Conservation (phyloP, 2,888 invertebrate species). For the Coelopa pilipes region DNA sequence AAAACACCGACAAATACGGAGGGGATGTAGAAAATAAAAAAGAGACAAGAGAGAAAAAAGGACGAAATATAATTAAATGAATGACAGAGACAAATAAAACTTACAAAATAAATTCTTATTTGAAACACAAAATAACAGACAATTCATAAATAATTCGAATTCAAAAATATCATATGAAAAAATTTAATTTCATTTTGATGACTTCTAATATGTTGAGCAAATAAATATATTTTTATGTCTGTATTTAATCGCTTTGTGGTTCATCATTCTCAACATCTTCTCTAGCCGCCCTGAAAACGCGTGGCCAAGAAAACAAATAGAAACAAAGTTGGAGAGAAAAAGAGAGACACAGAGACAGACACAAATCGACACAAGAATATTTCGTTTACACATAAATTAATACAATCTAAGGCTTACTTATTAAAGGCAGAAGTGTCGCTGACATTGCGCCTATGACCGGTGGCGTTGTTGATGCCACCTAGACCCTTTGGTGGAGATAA, state of each 20-base stretch:
- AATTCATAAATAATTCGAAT: not conserved
- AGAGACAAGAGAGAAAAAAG: constrained; percentile 32
- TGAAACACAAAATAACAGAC: not conserved
- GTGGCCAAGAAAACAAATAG: constrained; percentile 15
- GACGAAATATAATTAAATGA: constrained; percentile 22
- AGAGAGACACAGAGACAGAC: constrained; percentile 47
- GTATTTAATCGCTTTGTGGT: constrained; percentile 51
- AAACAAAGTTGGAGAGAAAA: constrained; percentile 43
- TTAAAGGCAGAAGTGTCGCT: constrained; percentile 87
- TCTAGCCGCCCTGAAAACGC: constrained; percentile 38
- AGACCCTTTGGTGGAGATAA: constrained; percentile 59
- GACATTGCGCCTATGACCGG: constrained; percentile 80
- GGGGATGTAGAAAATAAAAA: constrained; percentile 38
- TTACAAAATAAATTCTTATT: not conserved
- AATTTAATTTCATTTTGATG: not conserved
- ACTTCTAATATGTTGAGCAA: not conserved
- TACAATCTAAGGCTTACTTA: constrained; percentile 71
- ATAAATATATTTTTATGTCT: not conserved
- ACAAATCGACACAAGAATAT: constrained; percentile 42
- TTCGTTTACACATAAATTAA: constrained; percentile 22
- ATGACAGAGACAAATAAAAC: not conserved
- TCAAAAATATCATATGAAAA: not conserved
- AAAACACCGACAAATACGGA: constrained; percentile 18
- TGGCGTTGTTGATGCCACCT: constrained; percentile 35
- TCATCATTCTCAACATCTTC: constrained; percentile 43